Evolutionary conservation across 2,113 vertebrate species (phyloP).

Genomic region (Odocoileus hemionus): DNA sequence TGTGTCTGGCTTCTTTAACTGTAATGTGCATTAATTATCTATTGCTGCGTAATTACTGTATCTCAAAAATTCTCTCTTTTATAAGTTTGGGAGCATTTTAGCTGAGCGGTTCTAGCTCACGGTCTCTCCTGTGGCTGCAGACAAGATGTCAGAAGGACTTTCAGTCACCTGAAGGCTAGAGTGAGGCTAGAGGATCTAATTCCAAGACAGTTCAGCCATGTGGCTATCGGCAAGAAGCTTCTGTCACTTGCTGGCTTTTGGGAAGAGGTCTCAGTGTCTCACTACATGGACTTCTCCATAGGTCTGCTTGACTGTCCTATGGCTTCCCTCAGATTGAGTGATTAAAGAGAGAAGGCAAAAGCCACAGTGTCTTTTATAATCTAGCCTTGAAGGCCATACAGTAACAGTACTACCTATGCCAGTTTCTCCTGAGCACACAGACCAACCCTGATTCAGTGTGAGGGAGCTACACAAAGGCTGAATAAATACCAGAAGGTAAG

Average conservation of each 20-base stretch:
- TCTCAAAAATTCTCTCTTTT: neutral
- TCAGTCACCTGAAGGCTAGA: neutral
- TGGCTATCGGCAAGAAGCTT: neutral
- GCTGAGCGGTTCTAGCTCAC: neutral
- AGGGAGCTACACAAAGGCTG: neutral
- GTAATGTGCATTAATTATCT: neutral
- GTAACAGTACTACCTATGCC: neutral
- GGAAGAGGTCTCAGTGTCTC: neutral
- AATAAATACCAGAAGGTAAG: neutral
- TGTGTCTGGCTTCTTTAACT: neutral
- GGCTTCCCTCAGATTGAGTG: neutral
- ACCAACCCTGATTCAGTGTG: neutral
- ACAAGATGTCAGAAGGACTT: neutral
- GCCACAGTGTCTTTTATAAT: neutral
- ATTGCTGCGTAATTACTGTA: neutral
- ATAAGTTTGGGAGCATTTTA: neutral
- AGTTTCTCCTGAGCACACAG: neutral
- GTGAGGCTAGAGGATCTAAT: neutral
- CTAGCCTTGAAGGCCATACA: neutral
- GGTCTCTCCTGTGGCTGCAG: neutral
- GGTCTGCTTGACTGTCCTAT: neutral
- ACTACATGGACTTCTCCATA: neutral
- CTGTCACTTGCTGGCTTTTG: neutral
- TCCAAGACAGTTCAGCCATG: neutral
- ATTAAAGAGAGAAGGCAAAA: neutral